phyloP scores from a whole-genome alignment of 2,888 invertebrate genomes.

The Notodonta dromedarius region DNA sequence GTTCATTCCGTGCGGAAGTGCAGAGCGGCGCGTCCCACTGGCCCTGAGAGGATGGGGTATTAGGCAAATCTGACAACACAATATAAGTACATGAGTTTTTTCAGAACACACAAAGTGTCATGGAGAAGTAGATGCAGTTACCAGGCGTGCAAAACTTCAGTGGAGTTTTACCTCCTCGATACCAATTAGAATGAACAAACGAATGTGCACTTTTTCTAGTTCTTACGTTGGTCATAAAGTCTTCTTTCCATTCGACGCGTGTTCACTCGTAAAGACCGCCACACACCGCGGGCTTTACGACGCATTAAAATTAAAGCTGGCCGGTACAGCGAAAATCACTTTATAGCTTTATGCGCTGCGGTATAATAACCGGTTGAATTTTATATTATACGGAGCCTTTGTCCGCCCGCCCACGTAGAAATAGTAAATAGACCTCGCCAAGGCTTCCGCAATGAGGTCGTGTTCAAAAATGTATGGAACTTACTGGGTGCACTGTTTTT shows the following conservation, averaged over 20 bases:
- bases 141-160: too few species aligned
- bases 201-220: too few species aligned
- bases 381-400: neutral
- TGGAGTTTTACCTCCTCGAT: neutral
- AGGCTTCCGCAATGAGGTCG: neutral
- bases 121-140: too few species aligned
- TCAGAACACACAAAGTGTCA: too few species aligned
- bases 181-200: too few species aligned
- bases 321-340: constrained; percentile 14
- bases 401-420: neutral
- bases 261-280: constrained; percentile 14
- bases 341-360: constrained; percentile 9
- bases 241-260: neutral
- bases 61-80: too few species aligned
- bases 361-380: constrained; percentile 2
- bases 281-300: constrained; percentile 13
- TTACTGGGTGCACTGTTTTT: neutral
- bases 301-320: constrained; percentile 18
- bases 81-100: too few species aligned
- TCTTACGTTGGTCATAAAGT: neutral
- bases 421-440: neutral
- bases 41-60: too few species aligned
- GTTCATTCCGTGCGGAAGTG: too few species aligned
- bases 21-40: too few species aligned
- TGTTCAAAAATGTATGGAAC: neutral